Conservation (phyloP, 1,140 invertebrate species). For the Chrysomallon squamiferum region DNA sequence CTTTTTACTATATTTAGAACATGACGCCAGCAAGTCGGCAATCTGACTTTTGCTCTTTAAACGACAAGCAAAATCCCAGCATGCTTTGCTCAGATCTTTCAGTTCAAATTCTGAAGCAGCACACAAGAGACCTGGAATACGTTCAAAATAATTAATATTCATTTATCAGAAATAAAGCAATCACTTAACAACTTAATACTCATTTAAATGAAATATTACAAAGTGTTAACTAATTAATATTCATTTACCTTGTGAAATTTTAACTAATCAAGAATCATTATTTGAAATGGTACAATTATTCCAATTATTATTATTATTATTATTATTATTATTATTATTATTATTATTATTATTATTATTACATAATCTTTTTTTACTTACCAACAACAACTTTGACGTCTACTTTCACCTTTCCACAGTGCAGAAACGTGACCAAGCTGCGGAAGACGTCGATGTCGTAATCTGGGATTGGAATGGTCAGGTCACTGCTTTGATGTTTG, state of each 20-base stretch:
- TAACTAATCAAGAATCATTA: no score
- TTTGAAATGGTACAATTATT: no score
- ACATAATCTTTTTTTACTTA: slow-evolving; percentile 5
- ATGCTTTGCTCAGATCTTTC: neutral
- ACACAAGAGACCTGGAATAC: slow-evolving; percentile 2
- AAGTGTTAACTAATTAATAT: no score
- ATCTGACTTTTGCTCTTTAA: neutral
- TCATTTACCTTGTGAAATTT: neutral
- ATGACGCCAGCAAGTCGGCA: neutral
- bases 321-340: no score
- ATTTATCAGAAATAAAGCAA: neutral
- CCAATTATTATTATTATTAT: no score
- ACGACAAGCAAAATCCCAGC: neutral
- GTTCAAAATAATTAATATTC: neutral
- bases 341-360: neutral
- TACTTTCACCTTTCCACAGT: slow-evolving; percentile 22
- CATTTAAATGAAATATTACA: neutral
- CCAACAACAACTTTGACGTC: slow-evolving; percentile 21
- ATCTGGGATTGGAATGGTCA: slow-evolving; percentile 11
- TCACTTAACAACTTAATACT: neutral
- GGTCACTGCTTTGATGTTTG: slow-evolving; percentile 6
- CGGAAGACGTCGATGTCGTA: slow-evolving; percentile 22
- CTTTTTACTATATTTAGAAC: neutral
- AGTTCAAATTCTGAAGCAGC: neutral
- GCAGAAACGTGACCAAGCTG: slow-evolving; percentile 24